Base-by-base conservation (phyloP, 2,888 invertebrate species). In the Cephus pulcher region DNA sequence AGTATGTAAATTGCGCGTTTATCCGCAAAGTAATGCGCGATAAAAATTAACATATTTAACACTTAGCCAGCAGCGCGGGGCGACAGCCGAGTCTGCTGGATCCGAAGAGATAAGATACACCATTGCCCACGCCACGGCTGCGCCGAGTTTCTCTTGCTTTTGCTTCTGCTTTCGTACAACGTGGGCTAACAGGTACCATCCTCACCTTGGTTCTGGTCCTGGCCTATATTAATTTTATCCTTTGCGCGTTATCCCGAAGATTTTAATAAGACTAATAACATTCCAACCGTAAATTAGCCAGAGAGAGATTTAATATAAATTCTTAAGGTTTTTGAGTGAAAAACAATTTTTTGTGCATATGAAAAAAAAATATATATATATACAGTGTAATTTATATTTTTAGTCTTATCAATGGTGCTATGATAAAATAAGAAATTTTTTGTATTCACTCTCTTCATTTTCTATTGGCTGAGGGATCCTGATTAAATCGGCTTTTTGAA, bases 41-140 rank as follows among this genome's bases (percentile, higher is more conserved):
- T 84, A 83, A 83, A 84, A 84, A 84, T 84, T 84, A 84, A 82
- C 84, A 84, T 84, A 84, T 83, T 84, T 82, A 83, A 83, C 84
- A 84, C 84, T 84, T 84, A 82, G 79, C 80, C 68, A 40, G 75
- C 75, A 56, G 71, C 69, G 34, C 68, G 35, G 73, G 76, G 74
- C 76, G 79, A 82, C 80, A 80, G 78, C 77, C 76, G 78, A 77
- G 79, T 82, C 80, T 79, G 77, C 78, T 78, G 77, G 75, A 81
- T 77, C 77, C 77, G 68, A 78, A 77, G 75, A 80, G 82, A 80
- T 82, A 82, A 82, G 82, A 82, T 82, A 80, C 76, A 80, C 73
- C 78, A 71, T 79, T 68, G 32, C 71, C 71, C 32, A 30, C 11
- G 32, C 33, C 12, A 15, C 15, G 71, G 71, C 33, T 71, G 2